phyloP scores from a whole-genome alignment of 2,113 vertebrate genomes.

The Arizona elegans region DNA sequence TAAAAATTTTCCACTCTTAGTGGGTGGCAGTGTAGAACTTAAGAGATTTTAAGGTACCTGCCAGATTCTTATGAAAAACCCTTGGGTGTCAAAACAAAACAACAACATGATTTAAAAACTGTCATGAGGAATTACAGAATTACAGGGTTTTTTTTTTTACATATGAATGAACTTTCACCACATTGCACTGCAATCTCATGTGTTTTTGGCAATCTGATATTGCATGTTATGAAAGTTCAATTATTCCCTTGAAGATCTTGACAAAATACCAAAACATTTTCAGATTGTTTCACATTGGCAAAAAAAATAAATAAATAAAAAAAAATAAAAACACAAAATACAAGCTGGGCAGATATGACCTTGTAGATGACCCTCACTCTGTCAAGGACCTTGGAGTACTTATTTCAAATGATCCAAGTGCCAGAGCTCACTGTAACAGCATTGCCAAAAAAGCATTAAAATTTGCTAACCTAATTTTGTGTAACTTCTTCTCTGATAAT shows the following conservation, averaged over 20 bases:
- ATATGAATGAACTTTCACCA: background rate
- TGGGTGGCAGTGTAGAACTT: background rate
- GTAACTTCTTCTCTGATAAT: too few relatives aligned
- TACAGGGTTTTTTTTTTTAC: background rate
- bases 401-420: too few relatives aligned
- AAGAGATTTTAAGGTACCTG: background rate
- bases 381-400: too few relatives aligned
- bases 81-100: background rate
- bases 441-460: too few relatives aligned
- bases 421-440: too few relatives aligned
- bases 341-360: too few relatives aligned
- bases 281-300: background rate
- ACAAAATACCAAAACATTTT: background rate
- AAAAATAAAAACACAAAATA: too few relatives aligned
- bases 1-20: background rate
- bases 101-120: background rate
- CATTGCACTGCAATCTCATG: background rate
- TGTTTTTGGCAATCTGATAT: background rate
- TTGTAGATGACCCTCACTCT: too few relatives aligned
- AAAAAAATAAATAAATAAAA: too few relatives aligned
- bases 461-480: too few relatives aligned
- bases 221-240: background rate
- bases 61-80: background rate
- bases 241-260: background rate
- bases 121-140: too few relatives aligned